Conservation (phyloP, 2,797 vertebrate genomes). For the Aeoliscus strigatus region DNA sequence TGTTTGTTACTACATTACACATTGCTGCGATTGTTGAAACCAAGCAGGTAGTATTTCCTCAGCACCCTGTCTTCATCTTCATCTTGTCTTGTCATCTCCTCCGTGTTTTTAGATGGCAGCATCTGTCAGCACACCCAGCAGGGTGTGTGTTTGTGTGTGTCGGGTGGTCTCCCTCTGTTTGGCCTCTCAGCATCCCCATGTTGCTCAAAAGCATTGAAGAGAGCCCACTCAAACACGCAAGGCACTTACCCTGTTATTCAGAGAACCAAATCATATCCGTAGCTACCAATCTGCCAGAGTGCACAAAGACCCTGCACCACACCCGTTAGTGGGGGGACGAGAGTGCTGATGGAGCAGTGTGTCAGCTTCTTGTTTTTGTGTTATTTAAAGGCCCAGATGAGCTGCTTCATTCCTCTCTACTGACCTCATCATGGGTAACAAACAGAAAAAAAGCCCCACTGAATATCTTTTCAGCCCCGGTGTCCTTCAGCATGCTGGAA, state of each 20-base stretch:
- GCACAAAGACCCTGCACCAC: slow-evolving; percentile 32
- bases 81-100: slow-evolving; percentile 36
- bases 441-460: slow-evolving; percentile 23
- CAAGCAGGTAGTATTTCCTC: slow-evolving; percentile 16
- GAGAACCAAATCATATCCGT: slow-evolving; percentile 48
- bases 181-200: slow-evolving; percentile 25
- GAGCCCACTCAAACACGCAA: slow-evolving; percentile 44
- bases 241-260: slow-evolving; percentile 57
- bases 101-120: slow-evolving; percentile 51
- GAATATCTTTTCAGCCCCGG: slow-evolving; percentile 11
- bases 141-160: slow-evolving; percentile 23
- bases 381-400: slow-evolving; percentile 47
- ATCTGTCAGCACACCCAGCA: slow-evolving; percentile 54
- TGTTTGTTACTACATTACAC: slow-evolving; percentile 19
- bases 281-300: slow-evolving; percentile 31
- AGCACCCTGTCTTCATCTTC: slow-evolving; percentile 27
- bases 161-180: slow-evolving; percentile 28
- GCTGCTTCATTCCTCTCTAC: slow-evolving; percentile 47
- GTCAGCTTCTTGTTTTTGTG: slow-evolving; percentile 41
- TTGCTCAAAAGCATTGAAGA: slow-evolving; percentile 48
- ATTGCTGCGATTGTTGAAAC: slow-evolving; percentile 13
- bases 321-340: slow-evolving; percentile 27
- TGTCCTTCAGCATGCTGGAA: slow-evolving; percentile 15
- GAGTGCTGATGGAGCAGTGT: slow-evolving; percentile 41
- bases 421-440: slow-evolving; percentile 50